Base-by-base conservation (phyloP, 2,888 invertebrate genomes). In the Gerris lacustris region DNA sequence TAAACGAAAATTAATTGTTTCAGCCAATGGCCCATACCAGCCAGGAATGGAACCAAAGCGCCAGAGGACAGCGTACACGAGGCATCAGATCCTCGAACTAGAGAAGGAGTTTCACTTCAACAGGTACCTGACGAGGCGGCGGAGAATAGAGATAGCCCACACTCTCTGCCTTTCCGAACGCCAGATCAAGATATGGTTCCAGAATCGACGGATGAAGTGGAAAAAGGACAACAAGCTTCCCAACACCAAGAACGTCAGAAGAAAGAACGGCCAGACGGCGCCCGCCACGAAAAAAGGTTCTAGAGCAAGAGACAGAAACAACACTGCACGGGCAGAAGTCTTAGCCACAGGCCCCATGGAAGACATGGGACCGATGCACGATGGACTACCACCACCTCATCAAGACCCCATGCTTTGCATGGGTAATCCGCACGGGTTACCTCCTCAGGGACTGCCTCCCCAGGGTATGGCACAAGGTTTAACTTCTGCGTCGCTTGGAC, bases 61-160 rank as follows among this genome's bases (percentile, higher is more conserved):
- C 74, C 96, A 96, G 81, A 86, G 97, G 77, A 97, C 96, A 76
- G 96, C 96, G 74, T 97, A 97, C 86, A 97, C 96, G 73, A 88
- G 96, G 81, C 95, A 96, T 85, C 97, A 97, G 86, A 96, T 96
- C 80, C 85, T 97, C 81, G 96, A 97, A 83, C 85, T 97, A 79
- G 96, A 96, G 81, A 96, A 96, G 81, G 96, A 96, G 84, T 97
- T 97, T 82, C 96, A 96, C 82, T 96, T 92, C 86, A 97, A 96
- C 85, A 88, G 94, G 79, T 97, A 97, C 84, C 86, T 97, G 81
- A 96, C 96, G 73, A 86, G 97, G 77, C 86, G 96, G 81, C 86
- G 96, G 83, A 86, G 97, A 80, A 96, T 97, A 82, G 97, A 97
- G 84, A 96, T 97, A 81, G 96, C 97, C 66, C 96, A 97, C 82